Percentiles rank a stretch among this genome's conserved stretches.
Conservation (phyloP, 2,113 vertebrate genomes). For the Plecotus auritus region DNA sequence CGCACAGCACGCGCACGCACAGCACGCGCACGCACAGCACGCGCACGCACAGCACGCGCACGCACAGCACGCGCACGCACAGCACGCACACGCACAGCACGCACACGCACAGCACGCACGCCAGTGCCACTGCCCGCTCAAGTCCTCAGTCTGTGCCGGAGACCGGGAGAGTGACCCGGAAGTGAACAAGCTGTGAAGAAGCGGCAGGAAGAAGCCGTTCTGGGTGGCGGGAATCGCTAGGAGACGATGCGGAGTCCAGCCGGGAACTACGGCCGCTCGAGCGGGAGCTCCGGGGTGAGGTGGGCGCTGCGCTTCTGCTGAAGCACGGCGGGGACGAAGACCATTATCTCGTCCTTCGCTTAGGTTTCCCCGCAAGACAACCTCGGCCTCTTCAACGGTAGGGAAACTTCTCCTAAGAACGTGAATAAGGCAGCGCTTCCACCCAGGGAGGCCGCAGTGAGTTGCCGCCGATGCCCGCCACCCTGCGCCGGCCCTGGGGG, state of each 20-base stretch:
- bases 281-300: neutral
- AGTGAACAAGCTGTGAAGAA: accelerated
- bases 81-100: no score
- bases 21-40: no score
- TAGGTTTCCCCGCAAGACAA: neutral
- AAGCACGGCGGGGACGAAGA: accelerated
- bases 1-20: neutral
- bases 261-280: accelerated
- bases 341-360: accelerated
- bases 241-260: neutral
- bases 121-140: neutral
- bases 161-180: neutral
- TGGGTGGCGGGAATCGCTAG: accelerated
- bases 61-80: no score
- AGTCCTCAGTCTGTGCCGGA: neutral
- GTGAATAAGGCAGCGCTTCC: neutral
- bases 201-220: accelerated
- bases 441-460: accelerated
- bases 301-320: accelerated
- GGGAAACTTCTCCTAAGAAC: neutral
- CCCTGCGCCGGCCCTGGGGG: neutral
- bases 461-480: accelerated
- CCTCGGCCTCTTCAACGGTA: neutral
- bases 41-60: no score
- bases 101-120: no score